phyloP scores from a whole-genome alignment of 2,888 invertebrate genomes.

The Chironomus tentans region DNA sequence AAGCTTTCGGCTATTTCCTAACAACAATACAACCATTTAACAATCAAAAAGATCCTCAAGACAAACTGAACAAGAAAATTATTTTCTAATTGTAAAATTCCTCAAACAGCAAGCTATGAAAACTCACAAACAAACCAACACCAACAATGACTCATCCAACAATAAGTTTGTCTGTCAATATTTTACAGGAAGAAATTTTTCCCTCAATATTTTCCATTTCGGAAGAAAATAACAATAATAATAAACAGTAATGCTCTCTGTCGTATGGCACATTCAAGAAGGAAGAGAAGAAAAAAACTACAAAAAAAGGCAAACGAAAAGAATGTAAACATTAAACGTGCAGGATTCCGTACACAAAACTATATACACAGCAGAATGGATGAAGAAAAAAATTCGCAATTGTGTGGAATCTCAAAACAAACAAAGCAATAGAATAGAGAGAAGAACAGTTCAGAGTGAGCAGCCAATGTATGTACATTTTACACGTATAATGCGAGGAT shows the following conservation, averaged over 20 bases:
- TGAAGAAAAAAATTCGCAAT: not conserved
- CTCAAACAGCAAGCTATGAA: not conserved
- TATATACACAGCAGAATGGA: not conserved
- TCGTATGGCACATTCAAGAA: too few relatives aligned
- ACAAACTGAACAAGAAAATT: too few relatives aligned
- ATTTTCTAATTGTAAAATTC: too few relatives aligned
- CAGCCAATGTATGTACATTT: not conserved
- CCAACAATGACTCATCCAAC: not conserved
- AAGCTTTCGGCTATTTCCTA: too few relatives aligned
- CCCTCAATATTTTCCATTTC: not conserved
- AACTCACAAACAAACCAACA: not conserved
- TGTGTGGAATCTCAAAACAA: conserved; percentile 22
- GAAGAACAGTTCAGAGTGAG: not conserved
- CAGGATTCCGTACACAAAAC: not conserved
- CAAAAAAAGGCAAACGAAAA: not conserved
- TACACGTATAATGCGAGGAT: not conserved
- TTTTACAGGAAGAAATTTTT: conserved; percentile 16
- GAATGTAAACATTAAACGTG: conserved; percentile 16
- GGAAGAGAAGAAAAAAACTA: too few relatives aligned
- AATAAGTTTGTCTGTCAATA: conserved; percentile 13
- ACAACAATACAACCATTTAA: too few relatives aligned
- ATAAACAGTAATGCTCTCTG: too few relatives aligned
- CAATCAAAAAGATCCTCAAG: too few relatives aligned
- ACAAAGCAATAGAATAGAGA: not conserved
- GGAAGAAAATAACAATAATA: not conserved